Base-by-base conservation (phyloP, 2,797 vertebrate species). In the Microhierax caerulescens region DNA sequence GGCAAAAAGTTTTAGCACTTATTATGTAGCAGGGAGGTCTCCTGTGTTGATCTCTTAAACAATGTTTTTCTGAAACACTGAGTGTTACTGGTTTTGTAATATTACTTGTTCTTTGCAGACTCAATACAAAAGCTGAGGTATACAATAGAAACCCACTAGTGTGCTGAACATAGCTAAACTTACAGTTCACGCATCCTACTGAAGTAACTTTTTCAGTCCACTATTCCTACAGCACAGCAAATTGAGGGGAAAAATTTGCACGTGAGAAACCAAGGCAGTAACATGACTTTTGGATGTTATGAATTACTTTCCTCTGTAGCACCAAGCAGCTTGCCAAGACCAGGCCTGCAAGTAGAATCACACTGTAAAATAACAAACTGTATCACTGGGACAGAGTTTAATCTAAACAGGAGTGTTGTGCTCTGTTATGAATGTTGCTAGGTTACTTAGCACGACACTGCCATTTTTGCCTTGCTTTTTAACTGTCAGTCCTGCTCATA, bases 361-460 rank as follows among this genome's bases (percentile, higher is more conserved):
- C 91, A 73, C 94, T 95, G 87, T 77, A 88, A 95, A 96, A 95
- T 86, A 96, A 84, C 90, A 94, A 95, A 85, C 89, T 89, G 96
- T 96, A 83, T 97, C 93, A 88, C 95, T 95, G 96, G 95, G 95
- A 47, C 67, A 39, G 74, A 88, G 91, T 90, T 95, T 68, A 96
- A 95, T 95, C 92, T 96, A 68, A 95, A 82, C 79, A 85, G 57
- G 53, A 83, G 91, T 98, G 95, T 97, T 97, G 96, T 94, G 64
- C 95, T 97, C 61, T 98, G 97, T 98, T 98, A 50, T 98, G 91
- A 43, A 14, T 0, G 97, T 98, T 98, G 98, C 98, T 98, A 97
- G 94, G 98, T 85, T 95, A 98, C 98, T 56, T 25, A 32, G 47
- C 70, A 15, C 34, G 87, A 91, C 30, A 1, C 76, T 95, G 86